phyloP scores from a whole-genome alignment of 2,113 vertebrate species.

The human region DNA sequence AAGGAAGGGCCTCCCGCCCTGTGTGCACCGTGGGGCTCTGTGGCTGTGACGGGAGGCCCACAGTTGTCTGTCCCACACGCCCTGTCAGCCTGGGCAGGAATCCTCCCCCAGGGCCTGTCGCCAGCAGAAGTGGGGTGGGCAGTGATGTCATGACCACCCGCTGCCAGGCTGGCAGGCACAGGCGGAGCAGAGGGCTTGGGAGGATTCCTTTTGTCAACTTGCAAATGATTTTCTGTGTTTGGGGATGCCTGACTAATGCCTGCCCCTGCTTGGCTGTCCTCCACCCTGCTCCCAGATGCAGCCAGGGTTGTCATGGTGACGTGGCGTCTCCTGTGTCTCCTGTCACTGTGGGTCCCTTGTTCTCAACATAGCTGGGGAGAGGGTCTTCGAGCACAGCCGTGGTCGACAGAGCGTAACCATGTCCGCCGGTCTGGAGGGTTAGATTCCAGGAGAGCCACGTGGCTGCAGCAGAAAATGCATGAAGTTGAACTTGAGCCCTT shows the following conservation, averaged over 20 bases:
- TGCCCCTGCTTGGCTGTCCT: neutral
- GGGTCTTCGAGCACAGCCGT: neutral
- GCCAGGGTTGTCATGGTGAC: neutral
- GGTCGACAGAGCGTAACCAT: neutral
- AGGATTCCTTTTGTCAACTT: neutral
- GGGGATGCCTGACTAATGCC: neutral
- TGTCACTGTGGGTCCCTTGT: neutral
- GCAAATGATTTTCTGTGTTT: neutral
- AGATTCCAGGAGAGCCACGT: neutral
- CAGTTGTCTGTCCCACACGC: neutral
- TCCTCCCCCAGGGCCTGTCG: neutral
- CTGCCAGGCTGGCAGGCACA: neutral
- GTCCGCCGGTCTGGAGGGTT: neutral
- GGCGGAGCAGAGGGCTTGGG: neutral
- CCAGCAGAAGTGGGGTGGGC: neutral
- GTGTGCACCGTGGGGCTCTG: neutral
- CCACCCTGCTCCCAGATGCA: neutral
- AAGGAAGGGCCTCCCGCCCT: neutral
- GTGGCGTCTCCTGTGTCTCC: neutral
- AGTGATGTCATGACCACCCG: accelerated
- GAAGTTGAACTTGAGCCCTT: neutral
- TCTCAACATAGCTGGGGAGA: neutral
- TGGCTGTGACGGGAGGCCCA: accelerated
- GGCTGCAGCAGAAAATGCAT: neutral
- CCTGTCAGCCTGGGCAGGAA: neutral